Evolutionary conservation across 2,113 vertebrate genomes (phyloP).

Genomic region (Chionomys nivalis): DNA sequence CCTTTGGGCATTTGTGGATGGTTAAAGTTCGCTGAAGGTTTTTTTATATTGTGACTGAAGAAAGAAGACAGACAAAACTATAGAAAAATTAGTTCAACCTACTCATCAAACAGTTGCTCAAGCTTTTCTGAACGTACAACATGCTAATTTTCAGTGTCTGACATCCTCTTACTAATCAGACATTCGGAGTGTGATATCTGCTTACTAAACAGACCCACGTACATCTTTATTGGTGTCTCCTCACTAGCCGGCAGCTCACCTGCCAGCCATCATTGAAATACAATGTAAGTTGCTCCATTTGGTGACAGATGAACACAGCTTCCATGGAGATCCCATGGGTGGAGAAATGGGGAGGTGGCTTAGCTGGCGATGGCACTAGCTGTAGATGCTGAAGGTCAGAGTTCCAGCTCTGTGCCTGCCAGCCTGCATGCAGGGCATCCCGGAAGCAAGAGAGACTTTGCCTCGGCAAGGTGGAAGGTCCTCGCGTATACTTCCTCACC

Average conservation of each 20-base stretch:
- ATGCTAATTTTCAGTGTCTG: not conserved
- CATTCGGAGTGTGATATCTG: not conserved
- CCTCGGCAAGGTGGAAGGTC: not conserved
- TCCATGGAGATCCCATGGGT: not conserved
- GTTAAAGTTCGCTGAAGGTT: conserved; percentile 1
- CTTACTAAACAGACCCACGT: not conserved
- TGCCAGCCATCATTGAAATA: not conserved
- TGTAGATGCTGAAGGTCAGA: not conserved
- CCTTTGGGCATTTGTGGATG: conserved; percentile 14
- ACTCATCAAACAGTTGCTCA: not conserved
- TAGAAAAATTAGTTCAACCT: conserved; percentile 21
- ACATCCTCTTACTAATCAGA: not conserved
- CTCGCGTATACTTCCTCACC: too few species aligned
- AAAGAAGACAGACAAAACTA: not conserved
- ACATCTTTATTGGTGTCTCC: not conserved
- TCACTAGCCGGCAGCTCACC: not conserved
- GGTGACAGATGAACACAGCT: not conserved
- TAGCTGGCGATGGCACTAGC: not conserved
- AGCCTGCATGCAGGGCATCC: not conserved
- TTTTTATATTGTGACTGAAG: not conserved
- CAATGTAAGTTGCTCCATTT: not conserved
- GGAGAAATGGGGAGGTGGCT: not conserved
- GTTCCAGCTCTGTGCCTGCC: not conserved
- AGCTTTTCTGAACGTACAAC: not conserved
- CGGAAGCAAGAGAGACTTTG: not conserved